Conservation (phyloP, 2,888 invertebrate species). For the Lasioglossum figueresi region DNA sequence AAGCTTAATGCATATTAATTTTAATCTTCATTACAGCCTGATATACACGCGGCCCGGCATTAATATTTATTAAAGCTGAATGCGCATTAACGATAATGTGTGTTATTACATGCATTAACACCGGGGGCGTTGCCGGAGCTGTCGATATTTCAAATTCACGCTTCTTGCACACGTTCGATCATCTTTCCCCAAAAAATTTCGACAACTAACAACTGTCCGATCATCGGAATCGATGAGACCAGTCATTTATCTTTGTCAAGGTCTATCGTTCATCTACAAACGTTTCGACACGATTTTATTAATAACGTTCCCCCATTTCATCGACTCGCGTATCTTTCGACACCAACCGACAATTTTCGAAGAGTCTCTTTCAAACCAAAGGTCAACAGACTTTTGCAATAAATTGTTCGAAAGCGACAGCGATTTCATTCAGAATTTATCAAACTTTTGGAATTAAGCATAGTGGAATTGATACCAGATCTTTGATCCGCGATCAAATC, state of each 20-base stretch:
- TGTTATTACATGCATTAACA: constrained; percentile 28
- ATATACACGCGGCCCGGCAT: constrained; percentile 17
- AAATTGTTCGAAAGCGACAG: background rate
- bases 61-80: constrained; percentile 46
- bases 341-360: background rate
- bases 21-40: constrained; percentile 18
- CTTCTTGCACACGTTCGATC: background rate
- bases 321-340: background rate
- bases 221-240: background rate
- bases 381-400: background rate
- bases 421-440: background rate
- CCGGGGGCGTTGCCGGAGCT: background rate
- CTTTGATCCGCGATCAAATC: too few species aligned
- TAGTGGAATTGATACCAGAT: too few species aligned
- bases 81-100: constrained; percentile 43
- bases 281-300: background rate
- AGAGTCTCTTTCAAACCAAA: background rate
- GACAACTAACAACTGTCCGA: background rate
- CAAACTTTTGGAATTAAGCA: background rate
- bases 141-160: constrained; percentile 34
- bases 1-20: constrained; percentile 30
- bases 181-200: background rate
- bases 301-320: background rate
- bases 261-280: background rate
- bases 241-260: background rate